Evolutionary conservation across 2,888 invertebrate species (phyloP), one percentile per base, ranked within the genome.

Genomic region (Temnothorax rugatulus): DNA sequence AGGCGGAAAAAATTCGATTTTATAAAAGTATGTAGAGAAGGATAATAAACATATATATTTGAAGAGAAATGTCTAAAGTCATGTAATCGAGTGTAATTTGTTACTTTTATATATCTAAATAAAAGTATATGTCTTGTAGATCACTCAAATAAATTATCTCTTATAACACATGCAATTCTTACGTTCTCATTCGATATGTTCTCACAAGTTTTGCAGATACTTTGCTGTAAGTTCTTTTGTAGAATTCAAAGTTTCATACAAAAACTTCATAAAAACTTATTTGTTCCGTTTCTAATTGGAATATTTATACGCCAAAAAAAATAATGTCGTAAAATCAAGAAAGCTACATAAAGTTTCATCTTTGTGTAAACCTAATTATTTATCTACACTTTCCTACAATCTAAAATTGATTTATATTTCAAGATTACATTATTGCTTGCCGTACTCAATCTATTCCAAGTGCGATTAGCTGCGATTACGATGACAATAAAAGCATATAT

Each of bases 361-460:
- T 29, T 29, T 29, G 29, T 29, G 29, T 29, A 29, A 29, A 2
- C 29, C 2, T 29, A 29, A 29, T 4, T 29, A 21, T 57, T 57
- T 57, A 57, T 21, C 57, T 57, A 57, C 57, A 57, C n/a, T 57
- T 25, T 11, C 25, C 57, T 57, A 57, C 57, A 57, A 57, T 57
- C 25, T 8, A 11, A 57, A 13, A 57, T 57, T 57, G 8, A 13
- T 25, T 9, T 57, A 21, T 9, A 57, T 57, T 57, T 57, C 0
- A 8, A 44, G 44, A 1, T 44, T 44, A 44, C 29, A 29, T 29
- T 29, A 29, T 29, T 29, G 29, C 29, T 29, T 29, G 4, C 29
- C 29, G 29, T 29, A 29, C 4, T 29, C 29, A 29, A 29, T 29
- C 4, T 2, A 29, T 29, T 29, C 29, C 2, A 29, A 29, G 29